phyloP scores from a whole-genome alignment of 2,113 vertebrate genomes.

The Gymnarchus niloticus region DNA sequence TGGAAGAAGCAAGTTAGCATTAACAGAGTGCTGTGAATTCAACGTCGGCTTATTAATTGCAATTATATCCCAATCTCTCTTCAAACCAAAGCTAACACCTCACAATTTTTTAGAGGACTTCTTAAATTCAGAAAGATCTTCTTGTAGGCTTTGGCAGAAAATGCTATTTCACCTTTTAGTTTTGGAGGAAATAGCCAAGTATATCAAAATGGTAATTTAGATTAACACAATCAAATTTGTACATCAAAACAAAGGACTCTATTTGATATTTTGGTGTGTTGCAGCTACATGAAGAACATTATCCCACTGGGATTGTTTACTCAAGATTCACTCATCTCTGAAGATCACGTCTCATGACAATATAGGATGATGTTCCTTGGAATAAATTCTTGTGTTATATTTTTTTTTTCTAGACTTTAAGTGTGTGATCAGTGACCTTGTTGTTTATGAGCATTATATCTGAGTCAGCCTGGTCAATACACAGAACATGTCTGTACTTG shows the following conservation, averaged over 20 bases:
- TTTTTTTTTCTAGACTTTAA: neutral
- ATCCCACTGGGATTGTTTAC: neutral
- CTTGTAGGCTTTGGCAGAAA: neutral
- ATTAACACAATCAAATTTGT: neutral
- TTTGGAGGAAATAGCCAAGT: neutral
- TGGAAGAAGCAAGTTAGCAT: conserved; percentile 23
- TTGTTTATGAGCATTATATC: neutral
- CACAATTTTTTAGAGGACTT: neutral
- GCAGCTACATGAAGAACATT: too few relatives aligned
- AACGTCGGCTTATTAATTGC: conserved; percentile 32
- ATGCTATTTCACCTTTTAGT: neutral
- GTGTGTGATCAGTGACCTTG: neutral
- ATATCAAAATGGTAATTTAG: too few relatives aligned
- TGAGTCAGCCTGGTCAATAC: neutral
- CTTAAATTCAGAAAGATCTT: neutral
- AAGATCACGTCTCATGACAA: too few relatives aligned
- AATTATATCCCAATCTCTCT: neutral
- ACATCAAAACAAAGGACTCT: neutral
- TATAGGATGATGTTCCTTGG: neutral
- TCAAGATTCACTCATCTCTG: neutral
- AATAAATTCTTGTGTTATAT: neutral
- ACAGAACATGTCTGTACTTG: conserved; percentile 1
- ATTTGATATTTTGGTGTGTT: neutral
- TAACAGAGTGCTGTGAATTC: conserved; percentile 32
- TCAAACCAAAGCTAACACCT: neutral